These are phyloP conservation scores for Hylomyscus alleni DNA, from an alignment of 2,797 vertebrate species.

Conservation along the genomic window DNA sequence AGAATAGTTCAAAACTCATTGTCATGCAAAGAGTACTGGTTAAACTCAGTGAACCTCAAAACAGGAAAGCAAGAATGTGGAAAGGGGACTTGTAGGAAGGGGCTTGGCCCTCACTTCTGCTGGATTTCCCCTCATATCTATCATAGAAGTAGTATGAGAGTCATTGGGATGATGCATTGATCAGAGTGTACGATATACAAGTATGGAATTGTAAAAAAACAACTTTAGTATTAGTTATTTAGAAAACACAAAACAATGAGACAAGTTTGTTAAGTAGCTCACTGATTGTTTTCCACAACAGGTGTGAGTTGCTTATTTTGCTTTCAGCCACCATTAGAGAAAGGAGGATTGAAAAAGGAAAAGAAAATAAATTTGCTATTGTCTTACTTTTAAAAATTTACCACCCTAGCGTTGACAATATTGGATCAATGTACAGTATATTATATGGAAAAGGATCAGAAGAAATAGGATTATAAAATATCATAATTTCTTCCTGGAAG, in stretches of 20 bases:
- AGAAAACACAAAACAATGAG: neutral
- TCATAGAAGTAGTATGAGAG: neutral
- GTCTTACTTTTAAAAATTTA: conserved; percentile 4
- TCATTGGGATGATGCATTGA: neutral
- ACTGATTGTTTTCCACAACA: neutral
- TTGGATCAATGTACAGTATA: neutral
- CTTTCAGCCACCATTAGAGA: neutral
- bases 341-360: neutral
- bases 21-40: no score
- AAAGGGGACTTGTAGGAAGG: neutral
- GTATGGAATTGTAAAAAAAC: neutral
- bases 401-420: neutral
- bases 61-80: neutral
- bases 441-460: conserved; percentile 1
- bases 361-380: neutral
- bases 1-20: neutral
- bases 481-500: neutral
- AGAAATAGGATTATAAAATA: conserved; percentile 13
- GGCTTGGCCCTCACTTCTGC: no score
- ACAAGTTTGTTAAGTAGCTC: neutral
- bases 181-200: neutral
- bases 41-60: neutral
- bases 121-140: no score
- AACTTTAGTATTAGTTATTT: neutral
- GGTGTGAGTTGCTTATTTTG: neutral